Evolutionary conservation across 2,888 invertebrate genomes (phyloP).

Genomic region (Dioctria linearis): DNA sequence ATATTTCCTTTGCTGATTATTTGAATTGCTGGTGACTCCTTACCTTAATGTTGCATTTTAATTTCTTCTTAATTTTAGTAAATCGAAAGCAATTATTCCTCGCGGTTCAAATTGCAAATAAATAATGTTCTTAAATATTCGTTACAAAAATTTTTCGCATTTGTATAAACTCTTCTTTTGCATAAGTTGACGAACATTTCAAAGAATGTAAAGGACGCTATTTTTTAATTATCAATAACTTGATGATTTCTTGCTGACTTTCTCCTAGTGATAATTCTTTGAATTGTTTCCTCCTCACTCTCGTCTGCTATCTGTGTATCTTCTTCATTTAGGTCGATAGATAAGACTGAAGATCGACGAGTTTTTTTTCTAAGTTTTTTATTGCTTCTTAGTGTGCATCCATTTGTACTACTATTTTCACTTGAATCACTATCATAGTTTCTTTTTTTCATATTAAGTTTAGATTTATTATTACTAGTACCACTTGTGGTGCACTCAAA

Average conservation of each 20-base stretch:
- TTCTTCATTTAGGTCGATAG: constrained; percentile 62
- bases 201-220: neutral
- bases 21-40: constrained; percentile 29
- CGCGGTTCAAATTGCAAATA: constrained; percentile 26
- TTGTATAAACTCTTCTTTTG: constrained; percentile 21
- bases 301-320: constrained; percentile 61
- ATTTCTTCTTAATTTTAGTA: constrained; percentile 40
- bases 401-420: constrained; percentile 60
- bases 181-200: constrained; percentile 13
- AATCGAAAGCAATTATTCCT: constrained; percentile 28
- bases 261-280: constrained; percentile 60
- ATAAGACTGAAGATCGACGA: constrained; percentile 62
- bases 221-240: constrained; percentile 55
- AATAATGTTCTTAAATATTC: constrained; percentile 40
- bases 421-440: constrained; percentile 65
- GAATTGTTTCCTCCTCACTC: constrained; percentile 59
- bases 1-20: constrained; percentile 32
- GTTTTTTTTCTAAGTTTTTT: constrained; percentile 61
- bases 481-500: constrained; percentile 51
- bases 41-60: constrained; percentile 18
- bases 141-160: constrained; percentile 23
- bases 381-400: constrained; percentile 55
- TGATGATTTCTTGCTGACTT: constrained; percentile 61
- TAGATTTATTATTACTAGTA: constrained; percentile 57
- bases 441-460: constrained; percentile 65